Base-by-base conservation (phyloP, 2,113 vertebrate species). In the Channa argus region DNA sequence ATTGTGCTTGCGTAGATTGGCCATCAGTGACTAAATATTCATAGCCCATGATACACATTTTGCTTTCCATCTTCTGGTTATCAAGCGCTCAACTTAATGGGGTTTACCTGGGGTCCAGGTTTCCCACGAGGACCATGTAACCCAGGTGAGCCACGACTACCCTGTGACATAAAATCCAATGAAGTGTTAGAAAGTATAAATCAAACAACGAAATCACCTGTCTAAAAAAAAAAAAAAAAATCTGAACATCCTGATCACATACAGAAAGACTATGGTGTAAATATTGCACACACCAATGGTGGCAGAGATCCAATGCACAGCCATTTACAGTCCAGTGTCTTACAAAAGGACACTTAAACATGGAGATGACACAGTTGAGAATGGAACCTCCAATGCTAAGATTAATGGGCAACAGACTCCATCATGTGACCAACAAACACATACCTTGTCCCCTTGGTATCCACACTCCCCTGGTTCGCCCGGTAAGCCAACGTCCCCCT, bases 401-500 rank as follows among this genome's bases (percentile, higher is more conserved):
- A 41, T 41, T 41, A 41, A 41, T 41, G 39, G 39, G 6, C 6
- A 41, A 41, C 4, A 1, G 4, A 5, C 4, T 41, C 39, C 3
- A 39, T 34, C 59, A 69, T 50, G 24, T 11, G 14, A n/a, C 5
- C 39, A 49, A 70, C 64, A 61, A 1, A 46, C 36, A 45, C 60
- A 69, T 93, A 98, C 97, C 96, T 98, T 98, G 93, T 99, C 98
- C 77, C 98, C 98, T 95, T 96, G 96, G 94, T 96, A 98, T 88
- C 98, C 98, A 0, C 85, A 38, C 66, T 98, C 96, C 90, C 98
- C 98, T 1, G 92, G 95, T 82, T 97, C 94, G 86, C 98, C 98
- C 50, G 96, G 92, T 80, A 95, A 83, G 77, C 98, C 98, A 79
- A 96, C 92, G 72, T 97, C 95, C 82, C 96, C 97, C 98, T 99